Conservation (phyloP, 2,113 vertebrate species). For the Alces alces region DNA sequence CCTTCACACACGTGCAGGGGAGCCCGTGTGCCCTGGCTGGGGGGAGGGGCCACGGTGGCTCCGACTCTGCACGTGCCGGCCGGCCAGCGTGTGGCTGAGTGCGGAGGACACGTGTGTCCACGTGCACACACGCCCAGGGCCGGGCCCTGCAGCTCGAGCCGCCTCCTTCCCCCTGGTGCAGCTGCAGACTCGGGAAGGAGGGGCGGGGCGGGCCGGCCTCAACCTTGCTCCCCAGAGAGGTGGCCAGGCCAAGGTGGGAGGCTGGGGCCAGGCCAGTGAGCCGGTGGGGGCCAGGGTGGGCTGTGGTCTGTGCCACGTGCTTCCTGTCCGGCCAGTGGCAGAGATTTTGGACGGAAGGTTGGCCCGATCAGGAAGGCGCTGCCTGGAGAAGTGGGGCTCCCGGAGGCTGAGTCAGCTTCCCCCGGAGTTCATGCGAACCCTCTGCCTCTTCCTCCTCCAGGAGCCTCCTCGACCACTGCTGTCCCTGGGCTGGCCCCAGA, state of each 20-base stretch:
- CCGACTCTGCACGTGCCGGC: not conserved
- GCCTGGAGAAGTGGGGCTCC: not conserved
- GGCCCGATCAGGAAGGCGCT: not conserved
- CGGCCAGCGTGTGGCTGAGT: rapidly evolving
- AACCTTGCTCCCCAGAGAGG: not conserved
- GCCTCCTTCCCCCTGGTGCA: not conserved
- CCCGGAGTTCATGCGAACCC: rapidly evolving
- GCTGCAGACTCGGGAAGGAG: conserved; percentile 17
- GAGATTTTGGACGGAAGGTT: not conserved
- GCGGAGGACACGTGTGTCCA: rapidly evolving
- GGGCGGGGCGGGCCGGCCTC: not conserved
- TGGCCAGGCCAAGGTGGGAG: not conserved
- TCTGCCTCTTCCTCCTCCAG: not conserved
- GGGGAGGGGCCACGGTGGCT: rapidly evolving
- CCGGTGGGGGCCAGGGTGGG: rapidly evolving
- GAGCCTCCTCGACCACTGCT: not conserved
- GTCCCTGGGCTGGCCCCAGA: not conserved
- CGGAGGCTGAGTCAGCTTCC: not conserved
- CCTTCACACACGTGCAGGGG: not conserved
- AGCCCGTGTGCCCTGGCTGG: rapidly evolving
- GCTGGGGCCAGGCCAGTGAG: not conserved
- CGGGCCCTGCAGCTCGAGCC: rapidly evolving
- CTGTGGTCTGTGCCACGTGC: not conserved
- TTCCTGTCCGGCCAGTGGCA: not conserved
- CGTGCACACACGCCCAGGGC: not conserved